Evolutionary conservation across 2,113 vertebrate genomes (phyloP).

Genomic region (Melanotaenia duboulayi): DNA sequence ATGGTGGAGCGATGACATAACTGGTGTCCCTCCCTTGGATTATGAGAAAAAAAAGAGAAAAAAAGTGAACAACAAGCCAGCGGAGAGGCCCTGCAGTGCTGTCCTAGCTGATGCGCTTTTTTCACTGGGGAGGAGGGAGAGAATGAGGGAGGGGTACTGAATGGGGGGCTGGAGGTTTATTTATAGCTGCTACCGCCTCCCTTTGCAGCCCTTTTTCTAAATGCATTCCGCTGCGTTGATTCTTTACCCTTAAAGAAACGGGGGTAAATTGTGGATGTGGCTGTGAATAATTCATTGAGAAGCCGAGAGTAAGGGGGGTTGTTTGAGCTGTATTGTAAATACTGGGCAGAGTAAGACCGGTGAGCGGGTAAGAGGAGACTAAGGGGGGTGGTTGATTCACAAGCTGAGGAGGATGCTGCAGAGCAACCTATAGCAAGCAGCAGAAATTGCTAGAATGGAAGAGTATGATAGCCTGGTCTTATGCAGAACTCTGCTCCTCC

Average conservation of each 20-base stretch:
- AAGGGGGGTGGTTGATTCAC: conserved; percentile 55
- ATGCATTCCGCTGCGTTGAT: conserved; percentile 65
- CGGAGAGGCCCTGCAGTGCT: conserved; percentile 73
- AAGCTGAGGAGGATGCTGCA: conserved; percentile 69
- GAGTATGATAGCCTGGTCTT: conserved; percentile 39
- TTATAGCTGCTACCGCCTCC: conserved; percentile 75
- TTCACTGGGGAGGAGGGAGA: conserved; percentile 49
- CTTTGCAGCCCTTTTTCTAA: conserved; percentile 64
- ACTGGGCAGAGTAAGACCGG: conserved; percentile 40
- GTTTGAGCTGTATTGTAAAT: conserved; percentile 49
- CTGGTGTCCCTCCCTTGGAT: conserved; percentile 66
- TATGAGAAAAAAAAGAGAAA: conserved; percentile 38
- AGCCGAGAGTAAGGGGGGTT: conserved; percentile 11
- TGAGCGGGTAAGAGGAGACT: conserved; percentile 13
- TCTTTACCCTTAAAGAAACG: conserved; percentile 34
- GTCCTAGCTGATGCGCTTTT: conserved; percentile 73
- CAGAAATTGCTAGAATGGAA: conserved; percentile 74
- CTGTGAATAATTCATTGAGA: conserved; percentile 68
- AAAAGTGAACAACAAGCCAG: conserved; percentile 67
- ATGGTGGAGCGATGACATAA: conserved; percentile 78
- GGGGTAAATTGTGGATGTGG: conserved; percentile 39
- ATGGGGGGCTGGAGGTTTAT: conserved; percentile 67
- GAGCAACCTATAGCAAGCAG: conserved; percentile 48
- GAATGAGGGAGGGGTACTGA: conserved; percentile 44
- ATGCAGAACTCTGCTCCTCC: conserved; percentile 49